Evolutionary conservation across 2,113 vertebrate species (phyloP), one percentile per base, ranked within the genome.

Genomic region (Emydocephalus ijimae): DNA sequence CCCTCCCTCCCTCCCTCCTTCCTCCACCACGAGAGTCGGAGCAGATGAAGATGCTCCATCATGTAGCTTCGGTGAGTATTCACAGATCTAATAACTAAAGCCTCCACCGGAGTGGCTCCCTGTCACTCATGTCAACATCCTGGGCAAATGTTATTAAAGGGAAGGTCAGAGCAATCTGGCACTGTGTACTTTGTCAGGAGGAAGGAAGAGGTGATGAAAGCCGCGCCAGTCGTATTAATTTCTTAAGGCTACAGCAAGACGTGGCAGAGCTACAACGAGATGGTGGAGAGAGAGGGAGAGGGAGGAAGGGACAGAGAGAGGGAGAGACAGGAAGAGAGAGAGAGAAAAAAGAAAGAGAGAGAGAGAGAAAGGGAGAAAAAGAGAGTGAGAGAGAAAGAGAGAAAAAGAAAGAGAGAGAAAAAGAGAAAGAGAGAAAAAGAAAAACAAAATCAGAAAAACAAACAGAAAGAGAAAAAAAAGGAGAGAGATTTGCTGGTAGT

Each of bases 121-220:
- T 87, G 69, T 92, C 91, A 90, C 91, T 92, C 91, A 69, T 87
- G 91, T 93, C 88, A 93, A 92, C 91, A 92, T 69, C 48, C 26
- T 57, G 57, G 87, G 90, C 91, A 93, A 91, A 86, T 81, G 88
- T 92, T 93, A 90, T 93, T 92, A 93, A 90, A 89, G 91, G 93
- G 87, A 92, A 92, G 89, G 91, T 64, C 50, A 59, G 88, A 89
- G 74, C 64, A 92, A 92, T 85, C 88, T 69, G 87, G 57, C 88
- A 48, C 93, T 88, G 45, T 87, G 48, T 52, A 64, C 89, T 91
- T 24, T 23, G 85, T 55, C n/a, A 57, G 52, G 48, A 55, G 89
- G 34, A 29, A 23, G 54, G 64, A 48, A 48, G 54, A 26, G 92
- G 88, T 24, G 55, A 89, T 20, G 12, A 50, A 74, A 39, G 34